Evolutionary conservation across 2,797 vertebrate species (phyloP).

Genomic region (Meda fulgida): DNA sequence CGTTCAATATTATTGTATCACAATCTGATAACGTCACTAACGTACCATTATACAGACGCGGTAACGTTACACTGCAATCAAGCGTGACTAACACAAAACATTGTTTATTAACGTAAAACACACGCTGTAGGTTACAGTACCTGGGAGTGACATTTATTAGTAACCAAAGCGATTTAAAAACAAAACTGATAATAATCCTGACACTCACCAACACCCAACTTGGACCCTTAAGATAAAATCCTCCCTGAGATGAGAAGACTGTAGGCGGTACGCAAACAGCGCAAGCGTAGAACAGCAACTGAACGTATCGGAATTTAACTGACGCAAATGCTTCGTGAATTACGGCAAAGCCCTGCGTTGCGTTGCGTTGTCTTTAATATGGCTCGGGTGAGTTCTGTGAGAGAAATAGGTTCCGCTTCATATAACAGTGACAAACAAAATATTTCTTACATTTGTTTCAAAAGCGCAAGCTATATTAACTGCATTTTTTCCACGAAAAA

Average conservation of each 20-base stretch:
- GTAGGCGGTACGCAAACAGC: background rate
- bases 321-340: slow-evolving; percentile 45
- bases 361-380: slow-evolving; percentile 32
- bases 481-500: background rate
- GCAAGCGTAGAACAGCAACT: background rate
- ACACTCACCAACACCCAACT: slow-evolving; percentile 36
- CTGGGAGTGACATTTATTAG: background rate
- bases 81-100: background rate
- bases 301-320: no score
- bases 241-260: background rate
- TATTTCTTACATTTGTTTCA: background rate
- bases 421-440: background rate
- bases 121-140: background rate
- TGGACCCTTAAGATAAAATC: slow-evolving; percentile 19
- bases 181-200: slow-evolving; percentile 25
- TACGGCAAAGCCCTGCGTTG: background rate
- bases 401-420: slow-evolving; percentile 37
- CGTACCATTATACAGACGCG: background rate
- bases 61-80: background rate
- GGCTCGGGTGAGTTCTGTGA: slow-evolving; percentile 13
- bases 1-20: background rate
- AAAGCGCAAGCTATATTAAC: background rate
- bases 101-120: background rate
- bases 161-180: background rate
- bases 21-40: background rate